Conservation (phyloP, 2,888 invertebrate genomes). For the Diadegma fenestrale region DNA sequence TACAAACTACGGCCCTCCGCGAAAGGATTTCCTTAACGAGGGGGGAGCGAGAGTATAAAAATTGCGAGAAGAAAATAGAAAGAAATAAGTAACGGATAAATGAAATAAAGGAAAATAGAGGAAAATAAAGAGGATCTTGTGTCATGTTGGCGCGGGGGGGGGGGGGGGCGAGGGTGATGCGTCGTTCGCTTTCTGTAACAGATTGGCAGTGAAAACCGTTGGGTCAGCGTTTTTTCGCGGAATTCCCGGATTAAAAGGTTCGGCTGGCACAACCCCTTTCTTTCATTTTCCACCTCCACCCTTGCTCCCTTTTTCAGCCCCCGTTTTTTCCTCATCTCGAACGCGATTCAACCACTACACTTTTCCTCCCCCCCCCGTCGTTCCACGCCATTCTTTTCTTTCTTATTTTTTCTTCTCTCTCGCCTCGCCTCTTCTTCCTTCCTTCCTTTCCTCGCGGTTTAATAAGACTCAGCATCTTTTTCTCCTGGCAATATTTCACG, state of each 20-base stretch:
- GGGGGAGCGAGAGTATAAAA: not conserved
- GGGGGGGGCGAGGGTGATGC: slow-evolving; percentile 19
- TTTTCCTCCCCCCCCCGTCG: slow-evolving; percentile 15
- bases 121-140: slow-evolving; percentile 3
- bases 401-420: not conserved
- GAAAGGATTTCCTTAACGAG: no score
- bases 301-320: not conserved
- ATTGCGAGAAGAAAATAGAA: not conserved
- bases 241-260: slow-evolving; percentile 80
- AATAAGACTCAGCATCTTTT: slow-evolving; percentile 83
- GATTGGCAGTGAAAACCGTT: slow-evolving; percentile 79
- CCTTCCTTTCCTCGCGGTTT: slow-evolving; percentile 47
- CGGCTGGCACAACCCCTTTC: slow-evolving; percentile 69
- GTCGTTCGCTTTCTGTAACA: slow-evolving; percentile 75
- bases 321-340: not conserved
- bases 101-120: slow-evolving; percentile 8
- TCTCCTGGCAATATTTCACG: slow-evolving; percentile 81
- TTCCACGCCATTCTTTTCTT: slow-evolving; percentile 60
- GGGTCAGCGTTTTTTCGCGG: slow-evolving; percentile 79
- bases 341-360: not conserved
- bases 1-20: no score
- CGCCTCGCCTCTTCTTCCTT: not conserved
- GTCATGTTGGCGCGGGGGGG: not conserved
- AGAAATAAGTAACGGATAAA: not conserved
- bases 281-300: slow-evolving; percentile 26